Percentiles rank a stretch among this genome's conserved stretches.
phyloP scores from a whole-genome alignment of 2,888 invertebrate species.

The Lasius fuliginosus region DNA sequence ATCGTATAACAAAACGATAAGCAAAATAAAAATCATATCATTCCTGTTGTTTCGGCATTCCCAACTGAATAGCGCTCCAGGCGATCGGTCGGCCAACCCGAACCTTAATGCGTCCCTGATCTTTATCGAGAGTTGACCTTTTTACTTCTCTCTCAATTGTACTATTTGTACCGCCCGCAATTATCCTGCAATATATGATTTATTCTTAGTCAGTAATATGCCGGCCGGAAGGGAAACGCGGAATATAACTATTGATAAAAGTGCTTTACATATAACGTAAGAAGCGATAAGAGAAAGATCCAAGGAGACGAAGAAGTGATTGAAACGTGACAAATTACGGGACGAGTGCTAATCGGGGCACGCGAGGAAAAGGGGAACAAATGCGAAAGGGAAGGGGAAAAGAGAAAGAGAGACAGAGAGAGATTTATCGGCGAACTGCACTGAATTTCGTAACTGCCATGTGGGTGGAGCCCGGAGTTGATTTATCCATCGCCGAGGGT shows the following conservation, averaged over 20 bases:
- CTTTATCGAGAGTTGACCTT: constrained; percentile 40
- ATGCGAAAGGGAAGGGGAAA: constrained; percentile 8
- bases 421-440: constrained; percentile 46
- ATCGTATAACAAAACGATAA: constrained; percentile 28
- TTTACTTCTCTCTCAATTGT: constrained; percentile 31
- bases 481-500: constrained; percentile 43
- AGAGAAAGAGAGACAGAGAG: constrained; percentile 16
- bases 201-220: not conserved
- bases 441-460: constrained; percentile 51
- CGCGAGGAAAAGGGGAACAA: constrained; percentile 18
- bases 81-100: constrained; percentile 32
- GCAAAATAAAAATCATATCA: constrained; percentile 24
- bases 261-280: not conserved
- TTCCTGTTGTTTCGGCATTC: constrained; percentile 20
- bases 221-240: not conserved
- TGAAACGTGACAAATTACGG: constrained; percentile 44
- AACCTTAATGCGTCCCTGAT: constrained; percentile 35
- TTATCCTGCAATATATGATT: constrained; percentile 28
- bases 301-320: constrained; percentile 27
- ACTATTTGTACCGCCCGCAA: constrained; percentile 11
- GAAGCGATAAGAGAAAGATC: constrained; percentile 21
- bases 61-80: constrained; percentile 17
- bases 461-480: constrained; percentile 47
- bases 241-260: constrained; percentile 19
- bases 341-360: constrained; percentile 25